Base-by-base conservation (phyloP, 1,140 invertebrate genomes). In the Meloidogyne exigua region DNA sequence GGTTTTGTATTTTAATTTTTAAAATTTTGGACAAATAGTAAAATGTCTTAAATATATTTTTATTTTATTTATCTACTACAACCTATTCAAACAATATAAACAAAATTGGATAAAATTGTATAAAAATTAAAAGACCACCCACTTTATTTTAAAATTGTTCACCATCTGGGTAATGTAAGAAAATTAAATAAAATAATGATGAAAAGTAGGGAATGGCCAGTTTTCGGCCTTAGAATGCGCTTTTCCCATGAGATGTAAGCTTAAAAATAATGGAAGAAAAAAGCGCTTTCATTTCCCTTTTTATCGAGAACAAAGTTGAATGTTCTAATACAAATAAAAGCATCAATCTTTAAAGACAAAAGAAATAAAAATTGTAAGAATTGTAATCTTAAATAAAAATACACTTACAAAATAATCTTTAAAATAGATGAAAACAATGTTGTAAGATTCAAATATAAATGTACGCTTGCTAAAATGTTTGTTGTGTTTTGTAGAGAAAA, bases 161-260 rank as follows among this genome's bases (percentile, higher is more conserved):
- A 57, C 18, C 49, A 57, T 57, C 49, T 57, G 49, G 49, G 49
- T 57, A 57, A 57, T 57, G 13, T 57, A n/a, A n/a, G 7, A 57
- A 57, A 57, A 57, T 57, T n/a, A 57, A 57, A 39, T 39, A 39
- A 39, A 39, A 39, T 39, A 39, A 57, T 57, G 49, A 57, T 57
- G 49, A 57, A 57, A 57, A 57, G 18, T 57, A 57, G n/a, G 5
- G 2, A 57, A 57, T 32, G 49, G 49, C 49, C 18, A 57, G 49
- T 57, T 57, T n/a, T 57, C n/a, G 49, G 10, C 18, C 5, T 57
- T 57, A 57, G 18, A 57, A 57, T 57, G 49, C 49, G 49, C 49
- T 57, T 57, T 57, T 57, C 49, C 49, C 49, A 57, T 57, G 49
- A 57, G 49, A 57, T 57, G n/a, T n/a, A 57, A 57, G 49, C 18